These are phyloP conservation scores for Matsumyia berberina DNA, from an alignment of 2,888 invertebrate species.

Conservation along the genomic window DNA sequence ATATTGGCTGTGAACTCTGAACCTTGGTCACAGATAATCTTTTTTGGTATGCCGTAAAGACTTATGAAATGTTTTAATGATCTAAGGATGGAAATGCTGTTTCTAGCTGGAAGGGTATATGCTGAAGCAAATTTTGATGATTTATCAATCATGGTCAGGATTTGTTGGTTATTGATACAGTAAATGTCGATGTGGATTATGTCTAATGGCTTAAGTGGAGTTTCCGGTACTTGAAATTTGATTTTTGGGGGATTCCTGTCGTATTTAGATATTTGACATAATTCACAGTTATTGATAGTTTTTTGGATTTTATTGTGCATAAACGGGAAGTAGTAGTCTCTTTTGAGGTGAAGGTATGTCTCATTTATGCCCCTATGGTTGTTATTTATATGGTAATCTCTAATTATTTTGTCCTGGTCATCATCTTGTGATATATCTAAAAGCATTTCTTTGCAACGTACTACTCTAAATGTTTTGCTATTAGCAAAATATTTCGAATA, in stretches of 20 bases:
- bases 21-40: too few relatives aligned
- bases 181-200: too few relatives aligned
- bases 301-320: conserved; percentile 29
- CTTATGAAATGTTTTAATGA: too few relatives aligned
- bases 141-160: conserved; percentile 36
- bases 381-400: conserved; percentile 20
- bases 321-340: conserved; percentile 35
- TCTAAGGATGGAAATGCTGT: too few relatives aligned
- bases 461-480: too few relatives aligned
- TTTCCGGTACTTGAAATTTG: conserved; percentile 16
- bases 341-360: too few relatives aligned
- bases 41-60: too few relatives aligned
- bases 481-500: too few relatives aligned
- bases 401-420: conserved; percentile 46
- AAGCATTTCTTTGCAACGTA: too few relatives aligned
- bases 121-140: conserved; percentile 23
- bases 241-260: conserved; percentile 21
- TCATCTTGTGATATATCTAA: too few relatives aligned
- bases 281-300: conserved; percentile 35
- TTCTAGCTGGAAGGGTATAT: conserved; percentile 34
- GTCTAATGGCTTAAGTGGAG: conserved; percentile 27
- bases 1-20: too few relatives aligned
- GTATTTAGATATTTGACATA: conserved; percentile 13
- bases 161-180: conserved; percentile 21
- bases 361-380: too few relatives aligned